Conservation (phyloP, 2,888 invertebrate species). For the Falcaria lacertinaria region DNA sequence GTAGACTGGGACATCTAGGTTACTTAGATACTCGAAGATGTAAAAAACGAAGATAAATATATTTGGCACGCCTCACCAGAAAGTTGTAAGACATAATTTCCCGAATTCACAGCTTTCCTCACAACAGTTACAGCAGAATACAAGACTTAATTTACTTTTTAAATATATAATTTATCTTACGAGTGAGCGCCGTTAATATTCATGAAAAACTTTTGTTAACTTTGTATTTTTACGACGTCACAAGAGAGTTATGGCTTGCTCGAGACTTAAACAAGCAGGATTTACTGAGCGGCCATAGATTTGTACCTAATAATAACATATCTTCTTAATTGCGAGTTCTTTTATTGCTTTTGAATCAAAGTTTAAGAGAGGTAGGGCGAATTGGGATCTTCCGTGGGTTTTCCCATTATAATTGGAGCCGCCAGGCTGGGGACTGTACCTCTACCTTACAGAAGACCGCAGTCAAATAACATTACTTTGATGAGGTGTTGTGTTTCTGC, state of each 20-base stretch:
- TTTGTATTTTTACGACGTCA: slow-evolving; percentile 29
- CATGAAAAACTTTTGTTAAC: slow-evolving; percentile 28
- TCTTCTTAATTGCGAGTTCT: background rate
- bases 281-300: slow-evolving; percentile 11
- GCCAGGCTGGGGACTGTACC: too few species aligned
- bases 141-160: slow-evolving; percentile 21
- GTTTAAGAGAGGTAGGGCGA: too few species aligned
- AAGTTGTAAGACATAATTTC: background rate
- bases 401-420: too few species aligned
- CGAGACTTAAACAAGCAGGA: slow-evolving; percentile 9
- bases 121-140: background rate
- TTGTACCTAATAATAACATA: slow-evolving; percentile 4
- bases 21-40: background rate
- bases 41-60: background rate
- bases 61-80: background rate
- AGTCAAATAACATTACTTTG: too few species aligned
- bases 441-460: too few species aligned
- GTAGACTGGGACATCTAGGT: background rate
- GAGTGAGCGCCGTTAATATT: slow-evolving; percentile 31
- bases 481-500: too few species aligned
- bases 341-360: too few species aligned
- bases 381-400: too few species aligned
- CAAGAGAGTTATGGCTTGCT: slow-evolving; percentile 30
- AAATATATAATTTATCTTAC: slow-evolving; percentile 27
- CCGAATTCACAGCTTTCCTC: background rate